Percentiles rank a stretch among this genome's conserved stretches.
phyloP scores from a whole-genome alignment of 2,113 vertebrate species.

The Cavia porcellus region DNA sequence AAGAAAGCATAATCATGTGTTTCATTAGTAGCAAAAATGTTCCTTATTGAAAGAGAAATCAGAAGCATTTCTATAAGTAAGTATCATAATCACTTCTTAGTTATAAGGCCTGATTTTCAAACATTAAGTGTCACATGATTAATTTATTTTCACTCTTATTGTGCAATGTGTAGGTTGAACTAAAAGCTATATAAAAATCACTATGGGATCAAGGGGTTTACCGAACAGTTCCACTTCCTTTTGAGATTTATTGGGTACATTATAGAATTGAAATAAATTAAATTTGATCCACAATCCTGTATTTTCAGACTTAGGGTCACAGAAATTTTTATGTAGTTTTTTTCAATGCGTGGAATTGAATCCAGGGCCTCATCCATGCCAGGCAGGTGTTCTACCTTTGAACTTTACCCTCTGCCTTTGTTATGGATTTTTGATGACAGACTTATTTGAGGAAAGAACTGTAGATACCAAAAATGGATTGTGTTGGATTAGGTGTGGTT shows the following conservation, averaged over 20 bases:
- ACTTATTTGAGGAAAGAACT: slow-evolving; percentile 4
- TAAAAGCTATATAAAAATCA: background rate
- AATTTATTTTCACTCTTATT: background rate
- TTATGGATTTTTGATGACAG: background rate
- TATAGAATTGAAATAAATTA: slow-evolving; percentile 45
- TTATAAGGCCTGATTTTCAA: background rate
- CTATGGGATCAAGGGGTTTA: background rate
- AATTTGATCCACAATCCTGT: background rate
- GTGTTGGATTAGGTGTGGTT: background rate
- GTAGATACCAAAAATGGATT: background rate
- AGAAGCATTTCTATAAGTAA: background rate
- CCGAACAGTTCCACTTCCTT: background rate
- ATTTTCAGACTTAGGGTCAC: background rate
- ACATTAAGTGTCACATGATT: background rate
- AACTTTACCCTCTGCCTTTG: background rate
- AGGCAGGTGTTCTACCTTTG: background rate
- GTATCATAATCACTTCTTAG: background rate
- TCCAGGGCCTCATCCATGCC: background rate
- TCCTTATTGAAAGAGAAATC: background rate
- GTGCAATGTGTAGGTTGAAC: background rate
- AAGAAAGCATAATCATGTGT: background rate
- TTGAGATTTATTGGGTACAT: background rate
- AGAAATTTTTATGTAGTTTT: background rate
- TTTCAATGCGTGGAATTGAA: background rate
- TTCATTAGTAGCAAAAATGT: background rate